Conservation (phyloP, 2,797 vertebrate genomes). For the Phaenicophaeus curvirostris region DNA sequence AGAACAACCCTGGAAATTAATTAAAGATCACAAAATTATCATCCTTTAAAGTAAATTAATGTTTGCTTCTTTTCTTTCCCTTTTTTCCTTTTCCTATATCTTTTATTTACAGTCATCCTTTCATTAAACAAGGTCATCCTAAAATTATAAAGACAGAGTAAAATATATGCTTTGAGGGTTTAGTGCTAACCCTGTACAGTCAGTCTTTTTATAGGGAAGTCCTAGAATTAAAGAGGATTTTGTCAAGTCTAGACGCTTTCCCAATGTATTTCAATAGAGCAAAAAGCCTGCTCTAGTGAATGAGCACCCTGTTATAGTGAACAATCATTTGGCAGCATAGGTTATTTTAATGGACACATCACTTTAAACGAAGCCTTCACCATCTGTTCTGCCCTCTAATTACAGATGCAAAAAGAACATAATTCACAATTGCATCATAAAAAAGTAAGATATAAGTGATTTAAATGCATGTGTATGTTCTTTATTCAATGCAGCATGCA, state of each 20-base stretch:
- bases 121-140: constrained; percentile 75
- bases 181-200: constrained; percentile 36
- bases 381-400: constrained; percentile 87
- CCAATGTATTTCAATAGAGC: constrained; percentile 64
- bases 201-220: constrained; percentile 67
- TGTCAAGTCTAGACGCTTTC: constrained; percentile 73
- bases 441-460: constrained; percentile 85
- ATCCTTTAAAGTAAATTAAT: not conserved
- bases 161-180: constrained; percentile 71
- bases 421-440: constrained; percentile 85
- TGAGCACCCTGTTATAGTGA: constrained; percentile 75
- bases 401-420: constrained; percentile 85
- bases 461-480: constrained; percentile 85
- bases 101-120: constrained; percentile 53
- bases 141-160: constrained; percentile 72
- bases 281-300: constrained; percentile 70
- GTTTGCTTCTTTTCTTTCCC: not conserved
- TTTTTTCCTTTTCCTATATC: not conserved
- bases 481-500: constrained; percentile 84
- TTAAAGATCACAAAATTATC: constrained; percentile 8
- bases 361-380: constrained; percentile 82
- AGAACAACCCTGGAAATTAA: not conserved
- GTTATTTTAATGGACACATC: constrained; percentile 87
- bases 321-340: constrained; percentile 82
- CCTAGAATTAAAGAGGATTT: constrained; percentile 76